These are phyloP conservation scores for Actinia equina DNA, from an alignment of 64 coral and sea anemone species.

Conservation along the genomic window DNA sequence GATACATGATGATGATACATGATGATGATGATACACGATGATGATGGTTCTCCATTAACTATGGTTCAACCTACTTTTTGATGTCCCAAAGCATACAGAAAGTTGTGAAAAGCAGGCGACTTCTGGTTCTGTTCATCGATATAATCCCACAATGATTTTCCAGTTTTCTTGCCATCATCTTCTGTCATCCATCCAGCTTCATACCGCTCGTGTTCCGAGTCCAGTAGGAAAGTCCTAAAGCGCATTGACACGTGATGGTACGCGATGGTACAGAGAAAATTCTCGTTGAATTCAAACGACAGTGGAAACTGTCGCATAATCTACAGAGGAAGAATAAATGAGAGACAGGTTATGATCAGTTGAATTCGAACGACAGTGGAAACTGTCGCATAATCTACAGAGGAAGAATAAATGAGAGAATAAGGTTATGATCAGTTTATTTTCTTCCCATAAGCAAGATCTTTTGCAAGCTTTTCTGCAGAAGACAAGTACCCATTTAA, in stretches of 20 bases:
- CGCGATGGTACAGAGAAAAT: slow-evolving; percentile 82
- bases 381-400: slow-evolving; percentile 86
- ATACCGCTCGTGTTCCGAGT: slow-evolving; percentile 89
- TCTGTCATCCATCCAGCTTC: slow-evolving; percentile 82
- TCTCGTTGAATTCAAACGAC: slow-evolving; percentile 98
- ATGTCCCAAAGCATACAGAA: slow-evolving; percentile 70
- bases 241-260: slow-evolving; percentile 98
- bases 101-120: slow-evolving; percentile 73
- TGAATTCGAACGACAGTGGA: slow-evolving; percentile 97
- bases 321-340: slow-evolving; percentile 22
- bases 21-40: no score
- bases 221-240: slow-evolving; percentile 85
- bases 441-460: no score
- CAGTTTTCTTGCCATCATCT: slow-evolving; percentile 62
- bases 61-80: slow-evolving; percentile 63
- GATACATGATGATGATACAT: no score
- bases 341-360: slow-evolving; percentile 1
- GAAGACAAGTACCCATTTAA: no score
- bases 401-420: neutral
- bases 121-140: slow-evolving; percentile 72
- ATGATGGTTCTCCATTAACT: no score
- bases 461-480: no score
- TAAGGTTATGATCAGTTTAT: no score
- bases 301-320: slow-evolving; percentile 89
- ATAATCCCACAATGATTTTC: slow-evolving; percentile 93